A percentile compares a stretch with the other conserved stretches of the same genome.
Evolutionary conservation across 2,797 vertebrate genomes (phyloP).

Genomic region (Neosalanx taihuensis): DNA sequence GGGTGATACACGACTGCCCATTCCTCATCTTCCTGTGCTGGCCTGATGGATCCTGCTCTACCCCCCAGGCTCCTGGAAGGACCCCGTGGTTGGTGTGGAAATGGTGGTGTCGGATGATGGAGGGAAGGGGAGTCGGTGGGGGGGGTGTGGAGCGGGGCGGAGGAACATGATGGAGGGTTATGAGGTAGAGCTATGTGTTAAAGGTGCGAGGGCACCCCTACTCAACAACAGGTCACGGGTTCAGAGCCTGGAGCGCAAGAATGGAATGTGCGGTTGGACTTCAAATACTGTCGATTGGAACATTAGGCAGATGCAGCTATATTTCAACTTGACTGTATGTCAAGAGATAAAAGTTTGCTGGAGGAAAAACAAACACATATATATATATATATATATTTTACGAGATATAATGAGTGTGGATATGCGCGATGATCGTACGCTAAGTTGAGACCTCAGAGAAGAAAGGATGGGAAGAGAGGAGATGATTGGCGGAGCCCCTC

Average conservation of each 20-base stretch:
- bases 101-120: not conserved
- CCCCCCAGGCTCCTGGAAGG: constrained; percentile 40
- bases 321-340: not conserved
- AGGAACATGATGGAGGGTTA: constrained; percentile 52
- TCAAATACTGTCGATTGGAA: not conserved
- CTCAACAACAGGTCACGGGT: constrained; percentile 35
- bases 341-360: not conserved
- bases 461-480: constrained; percentile 22
- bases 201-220: constrained; percentile 19
- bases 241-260: constrained; percentile 31
- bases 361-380: not conserved
- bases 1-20: constrained; percentile 60
- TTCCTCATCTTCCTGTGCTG: constrained; percentile 60
- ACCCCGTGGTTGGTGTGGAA: constrained; percentile 31
- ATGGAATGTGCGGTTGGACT: not conserved
- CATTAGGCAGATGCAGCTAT: not conserved
- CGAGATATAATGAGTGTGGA: not conserved
- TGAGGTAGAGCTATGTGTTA: constrained; percentile 33
- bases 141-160: not conserved
- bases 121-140: not conserved
- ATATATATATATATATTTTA: not conserved
- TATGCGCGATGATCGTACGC: no score
- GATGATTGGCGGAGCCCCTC: constrained; percentile 30
- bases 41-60: constrained; percentile 60
- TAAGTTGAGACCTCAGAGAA: constrained; percentile 27